Conservation (phyloP, 2,888 invertebrate species). For the Volucella inflata region DNA sequence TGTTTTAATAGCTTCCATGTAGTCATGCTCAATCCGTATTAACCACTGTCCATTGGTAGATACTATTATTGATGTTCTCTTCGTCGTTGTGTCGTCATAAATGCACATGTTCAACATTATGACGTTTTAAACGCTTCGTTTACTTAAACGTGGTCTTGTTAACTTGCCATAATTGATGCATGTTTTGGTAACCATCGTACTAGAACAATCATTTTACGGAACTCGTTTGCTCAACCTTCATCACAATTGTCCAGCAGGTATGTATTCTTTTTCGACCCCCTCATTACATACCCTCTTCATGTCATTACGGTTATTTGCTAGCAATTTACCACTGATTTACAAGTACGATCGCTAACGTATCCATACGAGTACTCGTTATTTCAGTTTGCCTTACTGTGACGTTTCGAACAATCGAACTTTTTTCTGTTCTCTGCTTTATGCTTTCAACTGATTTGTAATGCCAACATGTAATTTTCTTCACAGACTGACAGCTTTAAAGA, state of each 20-base stretch:
- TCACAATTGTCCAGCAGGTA: constrained; percentile 30
- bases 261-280: constrained; percentile 4
- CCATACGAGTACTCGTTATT: constrained; percentile 23
- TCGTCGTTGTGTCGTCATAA: too few relatives aligned
- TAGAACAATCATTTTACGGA: constrained; percentile 8
- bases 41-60: too few relatives aligned
- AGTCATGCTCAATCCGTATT: too few relatives aligned
- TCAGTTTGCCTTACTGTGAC: constrained; percentile 21
- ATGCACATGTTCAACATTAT: constrained; percentile 19
- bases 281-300: background rate
- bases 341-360: constrained; percentile 28
- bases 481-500: constrained; percentile 60
- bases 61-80: too few relatives aligned
- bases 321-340: constrained; percentile 58
- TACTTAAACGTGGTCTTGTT: constrained; percentile 24
- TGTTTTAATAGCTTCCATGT: too few relatives aligned
- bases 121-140: constrained; percentile 25
- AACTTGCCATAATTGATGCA: constrained; percentile 54
- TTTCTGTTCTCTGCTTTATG: constrained; percentile 19
- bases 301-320: constrained; percentile 59
- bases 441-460: constrained; percentile 56
- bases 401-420: background rate
- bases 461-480: constrained; percentile 44
- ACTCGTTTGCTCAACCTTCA: constrained; percentile 27
- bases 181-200: constrained; percentile 26